Percentiles rank a stretch among this genome's conserved stretches.
phyloP scores from a whole-genome alignment of 2,888 invertebrate genomes.

The Lutraria lutraria region DNA sequence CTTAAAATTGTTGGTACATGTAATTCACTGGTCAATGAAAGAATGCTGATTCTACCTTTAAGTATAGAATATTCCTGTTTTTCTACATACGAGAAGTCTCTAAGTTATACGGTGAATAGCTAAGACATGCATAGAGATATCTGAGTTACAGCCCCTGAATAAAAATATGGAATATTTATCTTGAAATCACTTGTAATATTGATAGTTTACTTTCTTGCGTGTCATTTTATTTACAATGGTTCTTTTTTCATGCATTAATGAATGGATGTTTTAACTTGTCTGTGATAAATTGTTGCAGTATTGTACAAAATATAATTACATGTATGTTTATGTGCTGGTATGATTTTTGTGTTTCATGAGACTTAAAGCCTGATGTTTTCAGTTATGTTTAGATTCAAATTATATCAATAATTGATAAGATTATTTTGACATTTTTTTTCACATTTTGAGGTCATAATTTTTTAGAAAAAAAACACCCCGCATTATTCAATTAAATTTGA shows the following conservation, averaged over 20 bases:
- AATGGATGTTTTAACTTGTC: not conserved
- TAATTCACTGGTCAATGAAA: not conserved
- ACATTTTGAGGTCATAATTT: too few species aligned
- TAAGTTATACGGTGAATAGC: not conserved
- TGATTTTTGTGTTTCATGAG: too few species aligned
- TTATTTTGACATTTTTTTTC: too few species aligned
- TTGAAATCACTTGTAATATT: not conserved
- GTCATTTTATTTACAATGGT: not conserved
- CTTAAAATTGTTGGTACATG: not conserved
- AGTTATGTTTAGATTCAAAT: too few species aligned
- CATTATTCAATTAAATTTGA: too few species aligned
- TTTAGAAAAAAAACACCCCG: too few species aligned
- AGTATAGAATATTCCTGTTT: not conserved
- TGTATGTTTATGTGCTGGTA: too few species aligned
- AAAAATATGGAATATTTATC: not conserved
- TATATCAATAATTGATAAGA: too few species aligned
- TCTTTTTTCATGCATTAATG: not conserved
- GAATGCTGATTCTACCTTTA: not conserved
- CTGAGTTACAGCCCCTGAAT: not conserved
- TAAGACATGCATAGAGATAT: not conserved
- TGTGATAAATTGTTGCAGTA: slow-evolving; percentile 7
- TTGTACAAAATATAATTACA: not conserved
- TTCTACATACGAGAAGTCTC: not conserved
- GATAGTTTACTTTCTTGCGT: not conserved
- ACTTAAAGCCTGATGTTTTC: too few species aligned